phyloP scores from a whole-genome alignment of 1,140 invertebrate genomes.

The Geopemphigus sp. region DNA sequence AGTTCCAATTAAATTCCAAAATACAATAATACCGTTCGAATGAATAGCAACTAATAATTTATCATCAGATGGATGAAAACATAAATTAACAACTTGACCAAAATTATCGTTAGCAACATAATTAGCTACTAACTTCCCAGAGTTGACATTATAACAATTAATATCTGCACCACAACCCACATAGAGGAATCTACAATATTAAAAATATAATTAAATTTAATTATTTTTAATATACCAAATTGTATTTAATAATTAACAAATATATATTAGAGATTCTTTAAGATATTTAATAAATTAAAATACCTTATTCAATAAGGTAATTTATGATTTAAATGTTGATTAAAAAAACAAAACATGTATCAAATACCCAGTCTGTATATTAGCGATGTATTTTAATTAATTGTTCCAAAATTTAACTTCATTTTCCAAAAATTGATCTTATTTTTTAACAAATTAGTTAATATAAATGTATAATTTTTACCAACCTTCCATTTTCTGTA shows the following conservation, averaged over 20 bases:
- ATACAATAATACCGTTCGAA: conserved; percentile 40
- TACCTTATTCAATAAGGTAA: too few species aligned
- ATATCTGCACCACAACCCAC: conserved; percentile 61
- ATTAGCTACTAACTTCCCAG: conserved; percentile 59
- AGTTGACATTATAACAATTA: conserved; percentile 61
- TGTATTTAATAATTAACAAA: too few species aligned
- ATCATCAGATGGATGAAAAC: conserved; percentile 54
- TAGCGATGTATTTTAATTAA: too few species aligned
- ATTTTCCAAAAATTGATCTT: too few species aligned
- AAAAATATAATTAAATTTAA: conserved; percentile 51
- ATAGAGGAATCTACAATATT: conserved; percentile 59
- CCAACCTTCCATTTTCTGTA: conserved; percentile 65
- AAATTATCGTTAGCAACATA: conserved; percentile 56
- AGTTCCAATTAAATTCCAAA: conserved; percentile 48
- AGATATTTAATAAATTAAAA: too few species aligned
- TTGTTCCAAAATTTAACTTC: too few species aligned
- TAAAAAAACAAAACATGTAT: too few species aligned
- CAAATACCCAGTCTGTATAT: too few species aligned
- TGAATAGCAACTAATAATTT: conserved; percentile 46
- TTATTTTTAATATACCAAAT: background rate
- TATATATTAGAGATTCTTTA: too few species aligned
- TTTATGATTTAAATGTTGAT: too few species aligned
- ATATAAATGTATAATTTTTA: conserved; percentile 50
- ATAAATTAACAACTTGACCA: conserved; percentile 55
- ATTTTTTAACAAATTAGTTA: too few species aligned